Evolutionary conservation across 2,113 vertebrate species (phyloP).

Genomic region (Alethe diademata): DNA sequence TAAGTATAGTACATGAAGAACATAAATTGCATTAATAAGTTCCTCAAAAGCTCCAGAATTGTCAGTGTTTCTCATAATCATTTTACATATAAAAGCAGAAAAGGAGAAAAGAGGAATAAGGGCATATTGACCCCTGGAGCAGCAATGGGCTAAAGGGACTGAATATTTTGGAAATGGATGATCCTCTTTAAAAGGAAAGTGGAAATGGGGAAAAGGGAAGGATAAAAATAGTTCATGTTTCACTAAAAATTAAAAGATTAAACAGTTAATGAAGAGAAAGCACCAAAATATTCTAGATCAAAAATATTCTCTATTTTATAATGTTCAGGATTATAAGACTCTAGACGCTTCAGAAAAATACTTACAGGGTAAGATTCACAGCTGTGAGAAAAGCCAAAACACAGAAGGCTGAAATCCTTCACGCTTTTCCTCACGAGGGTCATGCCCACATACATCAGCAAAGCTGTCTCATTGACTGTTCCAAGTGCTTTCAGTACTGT

Average conservation of each 20-base stretch:
- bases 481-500: background rate
- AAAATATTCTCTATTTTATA: background rate
- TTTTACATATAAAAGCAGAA: background rate
- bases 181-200: background rate
- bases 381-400: background rate
- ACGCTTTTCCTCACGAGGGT: background rate
- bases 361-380: background rate
- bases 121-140: background rate
- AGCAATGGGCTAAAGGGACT: background rate
- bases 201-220: background rate
- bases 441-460: background rate
- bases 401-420: background rate
- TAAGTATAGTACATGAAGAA: background rate
- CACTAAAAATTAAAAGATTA: background rate
- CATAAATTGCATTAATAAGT: background rate
- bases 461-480: background rate
- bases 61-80: background rate
- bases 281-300: background rate
- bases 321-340: background rate
- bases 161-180: background rate
- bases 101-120: background rate
- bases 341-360: background rate
- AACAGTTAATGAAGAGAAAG: background rate
- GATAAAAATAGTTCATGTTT: background rate
- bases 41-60: background rate